These are phyloP conservation scores for Ricordea florida DNA, from an alignment of 92 coral and sea anemone species.

Conservation along the genomic window DNA sequence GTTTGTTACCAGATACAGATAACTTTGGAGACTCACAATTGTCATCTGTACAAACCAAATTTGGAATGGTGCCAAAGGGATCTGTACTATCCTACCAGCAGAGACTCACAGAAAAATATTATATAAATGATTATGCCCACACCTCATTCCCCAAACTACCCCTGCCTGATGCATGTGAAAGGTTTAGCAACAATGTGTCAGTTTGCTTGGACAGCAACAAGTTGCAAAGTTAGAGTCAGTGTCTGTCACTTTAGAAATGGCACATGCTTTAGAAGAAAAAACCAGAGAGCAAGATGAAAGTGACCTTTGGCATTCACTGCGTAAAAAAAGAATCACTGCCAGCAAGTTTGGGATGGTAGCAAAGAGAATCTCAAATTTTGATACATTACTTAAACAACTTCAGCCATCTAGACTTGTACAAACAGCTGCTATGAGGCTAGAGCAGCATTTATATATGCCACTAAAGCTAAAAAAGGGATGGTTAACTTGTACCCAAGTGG, in stretches of 20 bases:
- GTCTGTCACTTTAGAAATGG: constrained; percentile 6
- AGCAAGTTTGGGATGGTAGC: constrained; percentile 59
- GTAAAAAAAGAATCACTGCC: constrained; percentile 44
- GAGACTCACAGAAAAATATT: constrained; percentile 26
- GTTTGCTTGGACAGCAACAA: constrained; percentile 18
- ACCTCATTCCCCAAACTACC: constrained; percentile 43
- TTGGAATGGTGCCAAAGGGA: constrained; percentile 40
- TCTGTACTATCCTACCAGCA: constrained; percentile 55
- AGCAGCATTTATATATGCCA: no score
- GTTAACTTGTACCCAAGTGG: no score
- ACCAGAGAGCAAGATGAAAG: no score
- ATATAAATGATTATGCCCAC: constrained; percentile 36
- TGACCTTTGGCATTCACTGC: no score
- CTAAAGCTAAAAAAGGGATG: no score
- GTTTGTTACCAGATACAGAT: constrained; percentile 10
- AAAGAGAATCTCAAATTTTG: constrained; percentile 43
- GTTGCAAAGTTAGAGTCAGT: background rate
- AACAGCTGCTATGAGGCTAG: constrained; percentile 48
- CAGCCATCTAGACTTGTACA: constrained; percentile 31
- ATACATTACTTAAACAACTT: constrained; percentile 45
- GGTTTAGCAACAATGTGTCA: constrained; percentile 34
- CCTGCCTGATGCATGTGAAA: background rate
- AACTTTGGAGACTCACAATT: constrained; percentile 4
- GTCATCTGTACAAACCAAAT: constrained; percentile 37
- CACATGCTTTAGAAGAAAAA: no score